Base-by-base conservation (phyloP, 2,888 invertebrate genomes). In the Linyphia triangularis region DNA sequence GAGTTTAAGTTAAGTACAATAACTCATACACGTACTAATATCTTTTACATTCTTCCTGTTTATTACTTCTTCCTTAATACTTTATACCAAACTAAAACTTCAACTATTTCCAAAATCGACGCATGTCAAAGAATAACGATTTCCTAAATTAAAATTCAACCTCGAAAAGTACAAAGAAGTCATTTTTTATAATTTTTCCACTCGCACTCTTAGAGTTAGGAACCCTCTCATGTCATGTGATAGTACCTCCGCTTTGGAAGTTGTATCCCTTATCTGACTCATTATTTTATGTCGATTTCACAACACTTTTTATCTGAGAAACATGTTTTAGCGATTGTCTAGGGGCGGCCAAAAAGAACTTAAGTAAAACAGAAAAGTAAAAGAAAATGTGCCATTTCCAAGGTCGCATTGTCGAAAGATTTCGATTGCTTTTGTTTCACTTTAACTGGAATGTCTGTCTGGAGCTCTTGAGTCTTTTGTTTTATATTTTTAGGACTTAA, bases 241-340 rank as follows among this genome's bases (percentile, higher is more conserved):
- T 69, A 81, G 57, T 43, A 51, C 33, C 57, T 69, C 57, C 59
- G 30, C 78, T 67, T 24, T 33, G n/a, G 51, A n/a, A 82, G 70
- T 70, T 70, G 61, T 63, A 73, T 24, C 28, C 51, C 73, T 81
- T 81, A 81, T 81, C 81, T 57, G 30, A 63, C 73, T 83, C 83
- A 83, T 83, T 72, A 83, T 83, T 83, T 73, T 73, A 73, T 73
- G 63, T 57, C 63, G 51, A 83, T 83, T 83, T 73, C 83, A 73
- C 65, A 83, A 83, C 73, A 83, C 51, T 73, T 51, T 79, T 81
- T 72, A 82, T 82, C 82, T 79, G 28, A 26, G 70, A 63, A 82
- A 73, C 83, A 83, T 73, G 73, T 83, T 83, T 83, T 51, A 82
- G 63, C 73, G 73, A 83, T 73, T 73, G 72, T 73, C 69, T 81